Percentiles rank a stretch among this genome's conserved stretches.
Conservation (phyloP, 2,113 vertebrate species). For the Coreoperca whiteheadi region DNA sequence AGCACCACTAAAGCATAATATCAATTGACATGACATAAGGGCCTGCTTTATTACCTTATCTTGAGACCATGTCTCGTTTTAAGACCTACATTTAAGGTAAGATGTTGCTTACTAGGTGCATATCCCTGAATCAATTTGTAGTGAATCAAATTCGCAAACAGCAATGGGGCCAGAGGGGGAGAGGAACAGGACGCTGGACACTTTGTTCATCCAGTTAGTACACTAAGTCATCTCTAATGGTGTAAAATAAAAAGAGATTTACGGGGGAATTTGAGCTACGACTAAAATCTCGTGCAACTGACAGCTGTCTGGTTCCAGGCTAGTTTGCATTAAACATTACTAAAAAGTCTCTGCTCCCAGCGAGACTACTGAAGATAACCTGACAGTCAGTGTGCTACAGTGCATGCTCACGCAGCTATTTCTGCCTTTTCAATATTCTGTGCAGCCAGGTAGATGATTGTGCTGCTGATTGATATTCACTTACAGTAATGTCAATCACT, state of each 20-base stretch:
- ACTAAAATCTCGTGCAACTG: neutral
- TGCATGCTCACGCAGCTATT: conserved; percentile 51
- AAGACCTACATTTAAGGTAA: neutral
- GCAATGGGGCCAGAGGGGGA: neutral
- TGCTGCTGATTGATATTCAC: conserved; percentile 64
- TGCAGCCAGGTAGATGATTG: conserved; percentile 61
- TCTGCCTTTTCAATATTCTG: conserved; percentile 50
- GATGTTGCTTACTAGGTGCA: conserved; percentile 1
- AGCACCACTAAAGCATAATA: neutral
- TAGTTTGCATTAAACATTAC: conserved; percentile 20
- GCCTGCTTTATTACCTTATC: neutral
- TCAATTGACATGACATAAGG: neutral
- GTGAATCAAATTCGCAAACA: neutral
- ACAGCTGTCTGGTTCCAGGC: conserved; percentile 13
- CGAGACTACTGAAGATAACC: conserved; percentile 15
- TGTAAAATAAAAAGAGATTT: neutral
- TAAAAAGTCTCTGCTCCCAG: conserved; percentile 8
- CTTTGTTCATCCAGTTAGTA: neutral
- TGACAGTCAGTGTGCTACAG: conserved; percentile 26
- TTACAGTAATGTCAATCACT: conserved; percentile 64
- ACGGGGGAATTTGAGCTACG: neutral
- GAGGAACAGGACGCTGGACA: neutral
- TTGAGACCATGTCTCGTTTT: neutral
- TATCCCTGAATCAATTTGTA: neutral
- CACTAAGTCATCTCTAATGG: neutral